phyloP scores from a whole-genome alignment of 2,113 vertebrate genomes.

The Orycteropus afer region DNA sequence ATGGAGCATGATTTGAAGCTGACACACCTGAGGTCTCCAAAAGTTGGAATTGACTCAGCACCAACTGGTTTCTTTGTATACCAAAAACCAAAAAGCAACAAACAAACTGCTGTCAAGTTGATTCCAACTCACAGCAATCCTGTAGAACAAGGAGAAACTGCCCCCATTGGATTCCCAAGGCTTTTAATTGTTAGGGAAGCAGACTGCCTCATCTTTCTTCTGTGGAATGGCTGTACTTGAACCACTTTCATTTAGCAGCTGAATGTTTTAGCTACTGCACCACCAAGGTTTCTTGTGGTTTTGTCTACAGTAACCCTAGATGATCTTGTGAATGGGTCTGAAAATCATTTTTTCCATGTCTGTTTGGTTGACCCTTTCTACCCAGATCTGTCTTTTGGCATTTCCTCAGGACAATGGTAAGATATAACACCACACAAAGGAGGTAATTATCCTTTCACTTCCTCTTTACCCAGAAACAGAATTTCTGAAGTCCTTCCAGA shows the following conservation, averaged over 20 bases:
- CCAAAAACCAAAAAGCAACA: no score
- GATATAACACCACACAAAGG: not conserved
- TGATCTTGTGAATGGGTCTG: not conserved
- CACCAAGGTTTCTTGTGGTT: no score
- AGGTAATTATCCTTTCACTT: slow-evolving; percentile 21
- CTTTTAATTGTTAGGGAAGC: no score
- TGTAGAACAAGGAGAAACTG: no score
- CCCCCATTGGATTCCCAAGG: no score
- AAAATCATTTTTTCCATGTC: not conserved
- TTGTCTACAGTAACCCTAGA: not conserved
- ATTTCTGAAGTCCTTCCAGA: slow-evolving; percentile 29
- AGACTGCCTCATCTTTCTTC: no score
- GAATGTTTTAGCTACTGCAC: no score
- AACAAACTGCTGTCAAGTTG: no score
- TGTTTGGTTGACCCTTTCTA: not conserved
- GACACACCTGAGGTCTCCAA: not conserved
- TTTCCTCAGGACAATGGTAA: not conserved
- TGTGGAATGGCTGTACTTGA: no score
- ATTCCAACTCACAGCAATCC: no score
- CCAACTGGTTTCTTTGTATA: not conserved
- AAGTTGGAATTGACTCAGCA: not conserved
- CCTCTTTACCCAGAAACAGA: not conserved
- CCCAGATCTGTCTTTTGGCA: not conserved
- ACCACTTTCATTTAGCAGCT: no score
- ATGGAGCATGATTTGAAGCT: not conserved